These are phyloP conservation scores for Homalodisca vitripennis DNA, from an alignment of 1,140 invertebrate genomes.

Conservation along the genomic window DNA sequence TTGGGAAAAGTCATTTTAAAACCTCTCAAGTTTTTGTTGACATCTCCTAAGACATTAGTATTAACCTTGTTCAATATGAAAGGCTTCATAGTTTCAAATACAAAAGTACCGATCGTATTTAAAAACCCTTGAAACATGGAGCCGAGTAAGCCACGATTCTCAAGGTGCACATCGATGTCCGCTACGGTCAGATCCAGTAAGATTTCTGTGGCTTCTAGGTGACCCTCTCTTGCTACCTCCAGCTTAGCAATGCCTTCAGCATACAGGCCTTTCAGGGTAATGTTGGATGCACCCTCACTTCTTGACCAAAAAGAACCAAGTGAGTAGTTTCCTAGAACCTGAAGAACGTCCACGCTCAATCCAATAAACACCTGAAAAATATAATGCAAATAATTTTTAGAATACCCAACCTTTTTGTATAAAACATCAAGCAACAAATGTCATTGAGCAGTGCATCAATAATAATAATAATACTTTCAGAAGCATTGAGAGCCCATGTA, in stretches of 20 bases:
- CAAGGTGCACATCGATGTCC: slow-evolving; percentile 76
- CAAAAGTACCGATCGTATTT: slow-evolving; percentile 72
- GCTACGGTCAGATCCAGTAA: slow-evolving; percentile 74
- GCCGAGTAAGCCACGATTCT: slow-evolving; percentile 75
- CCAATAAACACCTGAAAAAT: slow-evolving; percentile 40
- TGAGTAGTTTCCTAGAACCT: slow-evolving; percentile 71
- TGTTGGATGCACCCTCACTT: slow-evolving; percentile 70
- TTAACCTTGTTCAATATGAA: slow-evolving; percentile 77
- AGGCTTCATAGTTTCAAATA: slow-evolving; percentile 83
- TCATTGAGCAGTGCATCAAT: too few species aligned
- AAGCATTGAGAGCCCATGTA: too few species aligned
- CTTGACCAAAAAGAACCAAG: slow-evolving; percentile 65
- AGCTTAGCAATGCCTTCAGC: slow-evolving; percentile 64
- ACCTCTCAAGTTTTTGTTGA: slow-evolving; percentile 46
- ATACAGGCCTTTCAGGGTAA: slow-evolving; percentile 65
- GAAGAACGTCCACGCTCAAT: slow-evolving; percentile 64
- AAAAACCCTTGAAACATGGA: slow-evolving; percentile 71
- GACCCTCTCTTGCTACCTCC: slow-evolving; percentile 68
- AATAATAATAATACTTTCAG: too few species aligned
- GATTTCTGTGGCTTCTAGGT: slow-evolving; percentile 72
- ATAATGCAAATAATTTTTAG: too few species aligned
- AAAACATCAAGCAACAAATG: too few species aligned
- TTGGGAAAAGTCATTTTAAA: slow-evolving; percentile 75
- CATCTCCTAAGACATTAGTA: slow-evolving; percentile 53
- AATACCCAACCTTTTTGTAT: too few species aligned